Base-by-base conservation (phyloP, 2,113 vertebrate species). In the Lycaon pictus region DNA sequence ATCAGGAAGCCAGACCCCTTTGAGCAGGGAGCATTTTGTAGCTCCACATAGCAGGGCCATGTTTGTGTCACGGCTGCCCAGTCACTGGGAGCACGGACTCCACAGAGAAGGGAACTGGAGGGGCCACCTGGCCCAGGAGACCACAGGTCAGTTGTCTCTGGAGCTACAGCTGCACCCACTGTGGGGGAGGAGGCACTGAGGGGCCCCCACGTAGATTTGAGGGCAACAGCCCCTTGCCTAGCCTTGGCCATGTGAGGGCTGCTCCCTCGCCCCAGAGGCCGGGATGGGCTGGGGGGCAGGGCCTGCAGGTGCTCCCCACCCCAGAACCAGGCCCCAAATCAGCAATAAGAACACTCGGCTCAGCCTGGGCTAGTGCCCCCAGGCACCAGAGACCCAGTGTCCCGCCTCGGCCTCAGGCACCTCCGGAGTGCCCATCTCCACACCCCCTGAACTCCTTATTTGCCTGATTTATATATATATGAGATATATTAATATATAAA, bases 271-370 rank as follows among this genome's bases (percentile, higher is more conserved):
- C 74, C 60, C 56, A 69, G 29, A 82, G 37, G 53, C 74, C 69
- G 29, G 71, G 71, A 76, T 92, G 48, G 63, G 17, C 77, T 56
- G 56, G 67, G 80, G 95, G 65, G 76, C 84, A 60, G 58, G 93
- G 56, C 25, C 88, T 27, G 19, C 27, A 53, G 96, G 96, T 86
- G 77, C 93, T 96, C 32, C 81, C 35, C 3, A 0, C 77, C 81
- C 35, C 51, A 55, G 93, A 96, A 72, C 11, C 81, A 29, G 63
- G 95, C 85, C 96, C 93, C 92, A 97, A 98, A 96, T 97, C 93
- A 99, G 98, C 99, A 99, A 99, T 99, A 99, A 98, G 23, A 98
- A 93, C 67, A 63, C 80, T 92, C 19, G 0, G n/a, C 55, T 63
- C 43, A 32, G 84, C 94, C 92, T 92, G 90, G 96, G 86, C 92